Conservation (phyloP, 2,888 invertebrate genomes). For the Schrankia costaestrigalis region DNA sequence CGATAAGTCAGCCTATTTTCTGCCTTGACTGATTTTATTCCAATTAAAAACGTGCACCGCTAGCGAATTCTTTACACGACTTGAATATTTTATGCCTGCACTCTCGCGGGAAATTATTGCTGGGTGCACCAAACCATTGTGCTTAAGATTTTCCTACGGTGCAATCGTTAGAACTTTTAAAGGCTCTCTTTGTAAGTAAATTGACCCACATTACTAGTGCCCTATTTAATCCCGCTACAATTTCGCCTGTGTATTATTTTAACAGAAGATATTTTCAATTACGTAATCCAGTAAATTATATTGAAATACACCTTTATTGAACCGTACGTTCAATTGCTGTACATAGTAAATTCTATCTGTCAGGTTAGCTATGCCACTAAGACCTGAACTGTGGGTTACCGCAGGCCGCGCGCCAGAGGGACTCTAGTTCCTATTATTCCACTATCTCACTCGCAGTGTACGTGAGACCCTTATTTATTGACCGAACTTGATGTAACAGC, state of each 20-base stretch:
- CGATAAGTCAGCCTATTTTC: constrained; percentile 29
- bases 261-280: too few species aligned
- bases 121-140: constrained; percentile 55
- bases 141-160: constrained; percentile 46
- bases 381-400: constrained; percentile 52
- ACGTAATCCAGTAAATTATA: too few species aligned
- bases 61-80: constrained; percentile 51
- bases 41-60: constrained; percentile 58
- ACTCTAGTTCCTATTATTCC: constrained; percentile 55
- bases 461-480: constrained; percentile 59
- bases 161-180: constrained; percentile 42
- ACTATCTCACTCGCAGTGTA: constrained; percentile 49
- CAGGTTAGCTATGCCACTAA: constrained; percentile 38
- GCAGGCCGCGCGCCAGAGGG: constrained; percentile 47
- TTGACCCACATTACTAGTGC: too few species aligned
- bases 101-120: constrained; percentile 60
- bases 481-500: constrained; percentile 46
- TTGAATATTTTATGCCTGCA: constrained; percentile 63
- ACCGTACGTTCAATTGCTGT: too few species aligned
- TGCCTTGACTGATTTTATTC: constrained; percentile 38
- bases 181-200: too few species aligned
- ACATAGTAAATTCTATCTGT: constrained; percentile 44
- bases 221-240: too few species aligned
- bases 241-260: too few species aligned
- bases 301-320: too few species aligned